Conservation (phyloP, 2,113 vertebrate species). For the Desmodus rotundus region DNA sequence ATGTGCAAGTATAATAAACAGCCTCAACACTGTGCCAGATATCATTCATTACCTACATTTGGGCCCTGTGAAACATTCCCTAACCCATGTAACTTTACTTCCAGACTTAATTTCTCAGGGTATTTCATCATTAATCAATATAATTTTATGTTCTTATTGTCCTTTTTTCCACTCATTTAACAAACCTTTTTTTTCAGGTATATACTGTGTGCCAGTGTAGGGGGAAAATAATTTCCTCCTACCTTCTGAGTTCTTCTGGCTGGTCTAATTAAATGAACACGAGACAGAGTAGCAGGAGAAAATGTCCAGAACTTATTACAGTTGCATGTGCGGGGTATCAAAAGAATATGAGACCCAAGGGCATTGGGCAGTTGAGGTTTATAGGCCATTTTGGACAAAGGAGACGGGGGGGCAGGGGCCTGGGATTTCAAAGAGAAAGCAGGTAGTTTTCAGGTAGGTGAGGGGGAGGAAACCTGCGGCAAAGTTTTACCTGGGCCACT, state of each 20-base stretch:
- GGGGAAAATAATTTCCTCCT: background rate
- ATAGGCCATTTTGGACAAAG: background rate
- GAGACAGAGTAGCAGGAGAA: background rate
- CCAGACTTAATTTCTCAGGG: background rate
- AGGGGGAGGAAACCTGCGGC: background rate
- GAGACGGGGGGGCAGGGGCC: background rate
- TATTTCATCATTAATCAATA: background rate
- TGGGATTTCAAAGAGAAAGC: background rate
- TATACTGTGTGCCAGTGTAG: background rate
- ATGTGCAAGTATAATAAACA: background rate
- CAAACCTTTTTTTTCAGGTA: background rate
- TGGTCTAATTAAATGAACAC: background rate
- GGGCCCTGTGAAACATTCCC: background rate
- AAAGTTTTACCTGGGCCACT: background rate
- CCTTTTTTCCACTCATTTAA: background rate
- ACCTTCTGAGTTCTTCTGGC: background rate
- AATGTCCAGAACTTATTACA: background rate
- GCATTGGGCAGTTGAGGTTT: background rate
- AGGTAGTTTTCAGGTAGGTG: background rate
- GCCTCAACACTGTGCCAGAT: background rate
- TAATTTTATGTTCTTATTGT: background rate
- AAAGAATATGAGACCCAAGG: background rate
- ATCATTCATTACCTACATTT: background rate
- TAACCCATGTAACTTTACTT: background rate
- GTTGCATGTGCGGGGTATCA: background rate